Conservation (phyloP, 2,113 vertebrate species). For the Oryzias melastigma region DNA sequence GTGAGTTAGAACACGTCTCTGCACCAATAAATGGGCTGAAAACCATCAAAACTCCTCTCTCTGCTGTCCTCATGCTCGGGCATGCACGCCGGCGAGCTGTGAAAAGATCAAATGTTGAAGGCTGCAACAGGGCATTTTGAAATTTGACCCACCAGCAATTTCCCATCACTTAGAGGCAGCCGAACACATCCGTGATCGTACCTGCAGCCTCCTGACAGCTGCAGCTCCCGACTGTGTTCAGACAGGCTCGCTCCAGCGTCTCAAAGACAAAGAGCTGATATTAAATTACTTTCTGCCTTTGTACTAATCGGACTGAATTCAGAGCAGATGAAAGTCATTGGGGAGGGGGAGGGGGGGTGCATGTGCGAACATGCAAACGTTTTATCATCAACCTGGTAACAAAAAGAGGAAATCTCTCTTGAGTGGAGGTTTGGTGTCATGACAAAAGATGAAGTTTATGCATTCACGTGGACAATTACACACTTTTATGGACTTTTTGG, state of each 20-base stretch:
- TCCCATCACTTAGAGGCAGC: constrained; percentile 43
- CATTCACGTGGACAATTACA: too few species aligned
- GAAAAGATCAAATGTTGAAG: constrained; percentile 60
- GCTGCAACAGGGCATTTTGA: constrained; percentile 48
- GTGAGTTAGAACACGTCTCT: constrained; percentile 1
- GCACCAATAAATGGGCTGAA: constrained; percentile 26
- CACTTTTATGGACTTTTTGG: too few species aligned
- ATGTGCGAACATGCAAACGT: too few species aligned
- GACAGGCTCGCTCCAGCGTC: constrained; percentile 38
- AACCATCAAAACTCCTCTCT: constrained; percentile 40
- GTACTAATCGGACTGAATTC: constrained; percentile 17
- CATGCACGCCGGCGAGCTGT: constrained; percentile 29
- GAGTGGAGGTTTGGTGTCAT: too few species aligned
- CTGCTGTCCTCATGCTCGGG: constrained; percentile 43
- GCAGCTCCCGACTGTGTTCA: constrained; percentile 14
- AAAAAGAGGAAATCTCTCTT: too few species aligned
- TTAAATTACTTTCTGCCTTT: constrained; percentile 24
- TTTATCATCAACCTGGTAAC: too few species aligned
- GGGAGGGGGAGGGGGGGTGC: too few species aligned
- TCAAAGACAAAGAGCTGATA: constrained; percentile 31
- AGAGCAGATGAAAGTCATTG: constrained; percentile 24
- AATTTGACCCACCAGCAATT: constrained; percentile 55
- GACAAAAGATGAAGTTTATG: too few species aligned
- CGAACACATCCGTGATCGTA: constrained; percentile 41
- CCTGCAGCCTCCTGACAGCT: constrained; percentile 40